Base-by-base conservation (phyloP, 2,888 invertebrate species). In the Strigamia crassipes region DNA sequence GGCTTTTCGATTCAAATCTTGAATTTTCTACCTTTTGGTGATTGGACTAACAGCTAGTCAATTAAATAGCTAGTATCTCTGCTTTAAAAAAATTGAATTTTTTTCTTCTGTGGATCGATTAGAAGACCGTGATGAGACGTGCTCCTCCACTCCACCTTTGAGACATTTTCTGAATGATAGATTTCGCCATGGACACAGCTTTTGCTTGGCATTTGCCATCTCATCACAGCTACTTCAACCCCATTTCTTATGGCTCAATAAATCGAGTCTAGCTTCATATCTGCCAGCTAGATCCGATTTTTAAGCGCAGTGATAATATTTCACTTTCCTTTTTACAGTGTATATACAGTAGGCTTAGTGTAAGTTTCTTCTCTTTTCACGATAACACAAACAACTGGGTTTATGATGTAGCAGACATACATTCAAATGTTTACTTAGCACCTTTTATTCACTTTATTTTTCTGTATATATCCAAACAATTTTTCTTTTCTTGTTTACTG, bases 261-360 rank as follows among this genome's bases (percentile, higher is more conserved):
- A 61, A 61, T 61, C 18, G 61, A 2, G 61, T 18, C 21, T 46
- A 3, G 15, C 61, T 61, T 61, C 61, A 61, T 61, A 61, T 61
- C 61, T 61, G 61, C 61, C 61, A 61, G 61, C 61, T 61, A 61
- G 61, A 61, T 61, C 61, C 61, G 61, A 61, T 61, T 61, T 61
- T 61, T 61, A 61, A 61, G 21, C 21, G 61, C 18, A 61, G 61
- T 23, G 61, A 61, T 61, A 61, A 61, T n/a, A 61, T 18, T 61
- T 61, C 61, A 61, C 61, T 61, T 61, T 8, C 61, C n/a, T 61
- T 61, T 23, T n/a, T 61, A 61, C 61, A 21, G 61, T 61, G n/a
- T 15, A 61, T 61, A 61, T 34, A 34, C n/a, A n/a, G n/a, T 34
- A 18, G 61, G 61, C 61, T 61, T 61, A 21, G 61, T 61, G 61